Evolutionary conservation across 2,797 vertebrate genomes (phyloP).

Genomic region (Pipistrellus nathusii): DNA sequence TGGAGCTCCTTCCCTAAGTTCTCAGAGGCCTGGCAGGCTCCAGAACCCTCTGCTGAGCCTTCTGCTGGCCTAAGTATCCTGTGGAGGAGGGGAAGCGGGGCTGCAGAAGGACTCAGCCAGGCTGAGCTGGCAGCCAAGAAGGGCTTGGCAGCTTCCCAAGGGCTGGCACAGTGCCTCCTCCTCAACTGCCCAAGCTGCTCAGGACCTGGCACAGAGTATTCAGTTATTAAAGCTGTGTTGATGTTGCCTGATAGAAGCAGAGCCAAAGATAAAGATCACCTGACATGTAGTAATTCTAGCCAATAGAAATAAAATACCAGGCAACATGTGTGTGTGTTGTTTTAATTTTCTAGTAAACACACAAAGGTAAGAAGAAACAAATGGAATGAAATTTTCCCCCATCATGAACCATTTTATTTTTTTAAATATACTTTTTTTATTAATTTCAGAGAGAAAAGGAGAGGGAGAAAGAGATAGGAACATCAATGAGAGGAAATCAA

Average conservation of each 20-base stretch:
- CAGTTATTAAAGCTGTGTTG: conserved; percentile 33
- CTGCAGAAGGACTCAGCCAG: conserved; percentile 9
- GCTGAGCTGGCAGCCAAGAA: conserved; percentile 56
- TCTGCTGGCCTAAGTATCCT: conserved; percentile 25
- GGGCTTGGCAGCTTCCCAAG: conserved; percentile 62
- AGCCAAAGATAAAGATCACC: conserved; percentile 46
- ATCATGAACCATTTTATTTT: too few relatives aligned
- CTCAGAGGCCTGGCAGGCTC: conserved; percentile 44
- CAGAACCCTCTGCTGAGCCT: conserved; percentile 41
- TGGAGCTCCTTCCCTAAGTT: conserved; percentile 25
- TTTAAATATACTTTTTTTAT: too few relatives aligned
- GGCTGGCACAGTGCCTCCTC: conserved; percentile 33
- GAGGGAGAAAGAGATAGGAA: too few relatives aligned
- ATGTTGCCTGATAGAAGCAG: conserved; percentile 51
- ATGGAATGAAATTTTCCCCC: neutral
- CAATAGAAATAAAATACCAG: conserved; percentile 60
- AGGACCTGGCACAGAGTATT: conserved; percentile 34
- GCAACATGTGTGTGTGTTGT: neutral
- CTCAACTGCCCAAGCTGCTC: neutral
- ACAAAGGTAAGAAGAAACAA: neutral
- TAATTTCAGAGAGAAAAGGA: too few relatives aligned
- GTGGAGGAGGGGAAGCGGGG: conserved; percentile 26
- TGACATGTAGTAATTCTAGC: conserved; percentile 33
- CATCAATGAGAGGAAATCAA: too few relatives aligned
- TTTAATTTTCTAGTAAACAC: neutral